Base-by-base conservation (phyloP, 2,113 vertebrate species). In the Cathartes aura region DNA sequence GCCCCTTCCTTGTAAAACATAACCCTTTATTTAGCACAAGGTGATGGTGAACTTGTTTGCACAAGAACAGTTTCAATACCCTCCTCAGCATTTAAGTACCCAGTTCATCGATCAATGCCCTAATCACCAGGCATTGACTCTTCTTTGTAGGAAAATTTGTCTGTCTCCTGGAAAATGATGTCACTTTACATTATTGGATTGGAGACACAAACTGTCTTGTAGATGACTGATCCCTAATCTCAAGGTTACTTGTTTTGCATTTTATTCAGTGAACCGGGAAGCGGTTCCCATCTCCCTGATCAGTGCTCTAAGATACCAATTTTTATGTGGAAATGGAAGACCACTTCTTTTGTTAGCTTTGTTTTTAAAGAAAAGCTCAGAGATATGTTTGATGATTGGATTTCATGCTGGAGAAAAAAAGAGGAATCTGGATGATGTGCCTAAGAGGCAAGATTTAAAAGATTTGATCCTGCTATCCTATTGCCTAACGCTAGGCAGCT, bases 91-190 rank as follows among this genome's bases (percentile, higher is more conserved):
- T 67, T 92, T 73, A 89, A 81, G 12, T 26, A 81, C 36, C 26
- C 30, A 70, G 6, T 89, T 82, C 48, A 74, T 48, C 9, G 6
- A 63, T 87, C 78, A 64, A n/a, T 80, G 43, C 12, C 34, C 38
- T 53, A 53, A 90, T 87, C 48, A 80, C 21, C 17, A 73, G 50
- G 19, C 53, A 73, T 16, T 81, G 71, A 70, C 75, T 87, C 48
- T 63, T 82, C 53, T 55, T 93, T 30, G 5, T 43, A 70, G 27
- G 40, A 70, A 73, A 3, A 15, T 89, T 81, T 87, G 3, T 75
- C 48, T 86, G 26, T 70, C 55, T 63, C 38, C 50, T 88, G 47
- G 60, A 91, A 96, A 94, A 78, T 30, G 67, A 63, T 68, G 63
- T 92, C 76, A 81, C 55, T 89, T 73, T 84, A 38, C 38, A 38